These are phyloP conservation scores for Megalops cyprinoides DNA, from an alignment of 2,797 vertebrate genomes.

Conservation along the genomic window DNA sequence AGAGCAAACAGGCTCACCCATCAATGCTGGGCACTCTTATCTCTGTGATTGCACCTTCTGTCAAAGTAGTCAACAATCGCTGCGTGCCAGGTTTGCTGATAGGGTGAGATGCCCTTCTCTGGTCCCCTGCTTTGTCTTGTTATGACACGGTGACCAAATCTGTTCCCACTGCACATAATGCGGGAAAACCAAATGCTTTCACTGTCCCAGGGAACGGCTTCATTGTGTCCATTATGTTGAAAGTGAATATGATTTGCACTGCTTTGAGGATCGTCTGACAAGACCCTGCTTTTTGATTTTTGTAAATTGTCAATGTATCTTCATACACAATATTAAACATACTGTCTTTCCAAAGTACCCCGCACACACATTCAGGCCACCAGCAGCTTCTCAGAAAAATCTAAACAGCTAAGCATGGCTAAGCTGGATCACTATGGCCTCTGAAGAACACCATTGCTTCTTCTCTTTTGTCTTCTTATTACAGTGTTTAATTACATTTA, in stretches of 20 bases:
- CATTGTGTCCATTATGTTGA: not conserved
- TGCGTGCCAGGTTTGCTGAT: slow-evolving; percentile 19
- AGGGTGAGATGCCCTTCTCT: slow-evolving; percentile 15
- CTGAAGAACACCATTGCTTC: too few species aligned
- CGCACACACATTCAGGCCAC: not conserved
- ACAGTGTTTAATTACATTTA: too few species aligned
- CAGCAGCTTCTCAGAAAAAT: too few species aligned
- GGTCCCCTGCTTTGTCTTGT: slow-evolving; percentile 2
- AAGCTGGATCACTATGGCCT: too few species aligned
- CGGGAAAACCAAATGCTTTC: not conserved
- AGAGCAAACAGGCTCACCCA: slow-evolving; percentile 23
- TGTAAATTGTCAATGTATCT: too few species aligned
- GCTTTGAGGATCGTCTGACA: not conserved
- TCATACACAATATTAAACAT: too few species aligned
- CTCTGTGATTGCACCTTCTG: slow-evolving; percentile 20
- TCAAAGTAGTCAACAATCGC: slow-evolving; percentile 24
- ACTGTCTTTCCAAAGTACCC: not conserved
- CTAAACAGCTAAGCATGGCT: too few species aligned
- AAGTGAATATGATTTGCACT: not conserved
- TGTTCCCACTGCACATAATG: not conserved
- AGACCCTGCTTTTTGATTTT: too few species aligned
- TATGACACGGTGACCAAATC: slow-evolving; percentile 5
- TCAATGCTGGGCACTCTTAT: slow-evolving; percentile 23
- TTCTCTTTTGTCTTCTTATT: too few species aligned
- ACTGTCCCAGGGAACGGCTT: not conserved